phyloP scores from a whole-genome alignment of 2,888 invertebrate species.

The Halocaridina rubra region DNA sequence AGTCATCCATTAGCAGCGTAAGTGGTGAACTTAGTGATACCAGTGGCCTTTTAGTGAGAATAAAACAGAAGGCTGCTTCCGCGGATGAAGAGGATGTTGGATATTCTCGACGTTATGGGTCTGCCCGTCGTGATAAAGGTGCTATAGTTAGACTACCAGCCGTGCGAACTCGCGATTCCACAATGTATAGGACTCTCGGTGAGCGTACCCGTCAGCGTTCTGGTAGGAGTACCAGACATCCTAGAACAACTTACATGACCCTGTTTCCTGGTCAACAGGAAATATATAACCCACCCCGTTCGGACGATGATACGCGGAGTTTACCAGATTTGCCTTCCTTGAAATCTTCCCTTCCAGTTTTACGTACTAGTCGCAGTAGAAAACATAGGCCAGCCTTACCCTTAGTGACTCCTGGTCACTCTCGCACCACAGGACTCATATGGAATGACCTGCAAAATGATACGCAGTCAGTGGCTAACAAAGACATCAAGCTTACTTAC shows the following conservation, averaged over 20 bases:
- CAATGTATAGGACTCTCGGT: neutral
- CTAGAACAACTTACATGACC: constrained; percentile 10
- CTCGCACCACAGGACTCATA: neutral
- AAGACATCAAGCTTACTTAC: constrained; percentile 22
- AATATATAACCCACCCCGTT: neutral
- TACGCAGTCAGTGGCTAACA: neutral
- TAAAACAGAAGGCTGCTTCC: constrained; percentile 21
- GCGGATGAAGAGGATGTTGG: constrained; percentile 22
- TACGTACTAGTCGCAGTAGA: neutral
- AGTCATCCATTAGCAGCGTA: neutral
- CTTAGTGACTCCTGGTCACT: neutral
- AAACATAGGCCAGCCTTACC: neutral
- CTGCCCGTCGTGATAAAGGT: neutral
- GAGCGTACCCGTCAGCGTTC: constrained; percentile 3
- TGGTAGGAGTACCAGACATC: neutral
- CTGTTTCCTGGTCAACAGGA: constrained; percentile 11
- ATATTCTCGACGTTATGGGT: neutral
- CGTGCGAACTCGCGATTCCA: neutral
- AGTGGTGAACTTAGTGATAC: constrained; percentile 28
- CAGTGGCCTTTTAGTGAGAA: constrained; percentile 38
- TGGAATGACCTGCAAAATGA: constrained; percentile 15
- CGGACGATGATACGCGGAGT: constrained; percentile 22
- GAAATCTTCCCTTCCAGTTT: neutral
- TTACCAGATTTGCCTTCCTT: constrained; percentile 36
- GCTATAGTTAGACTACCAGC: neutral